Evolutionary conservation across 2,797 vertebrate species (phyloP), one percentile per base, ranked within the genome.

Genomic region (Gymnodraco acuticeps): DNA sequence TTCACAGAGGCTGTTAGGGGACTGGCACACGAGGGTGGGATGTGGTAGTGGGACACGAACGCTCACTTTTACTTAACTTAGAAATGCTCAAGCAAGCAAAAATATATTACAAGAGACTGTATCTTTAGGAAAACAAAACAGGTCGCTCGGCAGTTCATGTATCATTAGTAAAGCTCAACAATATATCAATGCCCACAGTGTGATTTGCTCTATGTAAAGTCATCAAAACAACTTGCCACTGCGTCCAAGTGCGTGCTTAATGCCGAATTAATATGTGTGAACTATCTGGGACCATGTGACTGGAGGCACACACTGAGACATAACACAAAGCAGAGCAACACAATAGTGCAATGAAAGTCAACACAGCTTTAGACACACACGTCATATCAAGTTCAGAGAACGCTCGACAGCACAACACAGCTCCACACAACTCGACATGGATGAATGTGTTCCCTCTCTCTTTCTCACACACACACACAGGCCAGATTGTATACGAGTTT

Each of bases 401-500:
- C 38, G 79, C 81, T 65, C 85, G 85, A 90, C 72, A 74, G 89
- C 83, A 78, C 87, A 86, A 80, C 70, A 54, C 83, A 82, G 91
- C 81, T 74, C 71, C 86, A 85, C 76, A 61, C 85, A 86, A 85
- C 68, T 62, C 69, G 85, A 89, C 85, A 81, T 73, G 82, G 83
- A 88, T 87, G 77, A 83, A 89, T 82, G 78, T 89, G 75, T 72
- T 33, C 43, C 42, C 79, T 68, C 31, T 71, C 55, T 66, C 75
- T 50, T 74, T 69, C 27, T 67, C 64, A 55, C 58, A 74, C 52
- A 75, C 55, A 68, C 47, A 64, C 82, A 89, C 87, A 91, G 91
- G 78, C 75, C 89, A 92, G 91, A 93, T 92, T 93, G 90, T 89
- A 85, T 91, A 87, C 56, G 69, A 85, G 88, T 91, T 93, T 93